Conservation (phyloP, 2,888 invertebrate genomes). For the Spodoptera littoralis region DNA sequence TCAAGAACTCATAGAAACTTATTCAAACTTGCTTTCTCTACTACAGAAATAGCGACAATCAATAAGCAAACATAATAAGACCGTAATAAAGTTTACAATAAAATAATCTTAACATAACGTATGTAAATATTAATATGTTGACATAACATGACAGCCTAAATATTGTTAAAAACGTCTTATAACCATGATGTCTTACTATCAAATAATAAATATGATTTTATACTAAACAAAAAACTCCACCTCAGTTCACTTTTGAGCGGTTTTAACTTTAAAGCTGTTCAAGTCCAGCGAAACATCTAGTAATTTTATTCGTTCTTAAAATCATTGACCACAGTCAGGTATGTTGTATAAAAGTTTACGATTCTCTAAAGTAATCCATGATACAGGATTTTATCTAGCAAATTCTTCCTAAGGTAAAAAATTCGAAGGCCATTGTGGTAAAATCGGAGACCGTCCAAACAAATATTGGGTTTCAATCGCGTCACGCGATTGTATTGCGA, state of each 20-base stretch:
- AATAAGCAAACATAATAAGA: slow-evolving; percentile 76
- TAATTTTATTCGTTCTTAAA: slow-evolving; percentile 43
- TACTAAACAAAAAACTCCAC: slow-evolving; percentile 66
- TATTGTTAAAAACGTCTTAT: slow-evolving; percentile 60
- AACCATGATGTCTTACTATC: slow-evolving; percentile 58
- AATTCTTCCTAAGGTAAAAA: slow-evolving; percentile 67
- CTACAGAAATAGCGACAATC: slow-evolving; percentile 60
- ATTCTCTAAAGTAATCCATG: slow-evolving; percentile 52
- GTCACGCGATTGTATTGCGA: slow-evolving; percentile 1
- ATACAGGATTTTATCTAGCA: slow-evolving; percentile 61
- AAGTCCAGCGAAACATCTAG: slow-evolving; percentile 59
- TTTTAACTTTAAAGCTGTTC: slow-evolving; percentile 66
- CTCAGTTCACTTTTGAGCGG: slow-evolving; percentile 75
- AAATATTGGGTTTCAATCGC: slow-evolving; percentile 24
- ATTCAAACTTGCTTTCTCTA: slow-evolving; percentile 33
- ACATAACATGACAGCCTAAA: slow-evolving; percentile 71
- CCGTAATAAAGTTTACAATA: slow-evolving; percentile 78
- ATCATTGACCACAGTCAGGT: slow-evolving; percentile 41
- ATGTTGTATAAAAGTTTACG: slow-evolving; percentile 50
- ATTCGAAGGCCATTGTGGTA: slow-evolving; percentile 77
- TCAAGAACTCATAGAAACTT: slow-evolving; percentile 14
- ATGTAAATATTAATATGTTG: slow-evolving; percentile 82
- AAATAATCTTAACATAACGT: slow-evolving; percentile 74
- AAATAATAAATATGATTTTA: slow-evolving; percentile 77
- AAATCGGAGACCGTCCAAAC: slow-evolving; percentile 52